Evolutionary conservation across 2,888 invertebrate species (phyloP), one percentile per base, ranked within the genome.

Genomic region (Alcis repandata): DNA sequence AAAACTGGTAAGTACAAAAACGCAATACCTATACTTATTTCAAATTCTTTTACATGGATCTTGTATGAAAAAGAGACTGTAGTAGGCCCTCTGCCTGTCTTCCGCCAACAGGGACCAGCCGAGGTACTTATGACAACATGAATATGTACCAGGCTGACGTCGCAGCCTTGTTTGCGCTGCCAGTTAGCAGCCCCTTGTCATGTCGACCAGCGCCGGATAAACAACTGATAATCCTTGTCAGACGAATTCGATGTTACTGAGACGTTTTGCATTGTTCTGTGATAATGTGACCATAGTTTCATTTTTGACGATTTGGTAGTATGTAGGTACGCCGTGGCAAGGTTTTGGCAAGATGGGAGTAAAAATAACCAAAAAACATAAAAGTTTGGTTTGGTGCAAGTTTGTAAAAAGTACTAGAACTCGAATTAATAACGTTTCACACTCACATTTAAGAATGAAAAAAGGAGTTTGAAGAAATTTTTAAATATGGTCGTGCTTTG

Each of bases 111-210:
- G 33, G 36, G 43, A 22, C 38, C 38, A 45, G 27, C 43, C 51
- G 43, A 45, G 46, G 20, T 45, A 20, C 38, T 38, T 53, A 60
- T 53, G 52, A 27, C 41, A 60, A 53, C 52, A 57, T 22, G 46
- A 20, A 33, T 41, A 45, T 49, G 15, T 19, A 48, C 20, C 9
- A 22, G 51, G 51, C 36, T 36, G 36, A 36, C 33, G 49, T 54
- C 48, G 46, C 51, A 48, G 49, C n/a, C 36, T 11, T 89, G 87
- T 92, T 90, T 92, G 84, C 79, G 60, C 70, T 73, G 73, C 69
- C 83, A 79, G 85, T 93, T 92, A 92, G 88, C 90, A 76, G 77
- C 77, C 79, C 79, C 87, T 87, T 85, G 91, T 86, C 89, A 90
- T 82, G 77, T 88, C 82, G 83, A 86, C 85, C 84, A 85, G 79